A percentile compares a stretch with the other conserved stretches of the same genome.
phyloP scores from a whole-genome alignment of 1,140 invertebrate genomes.

The Anthonomus grandis region DNA sequence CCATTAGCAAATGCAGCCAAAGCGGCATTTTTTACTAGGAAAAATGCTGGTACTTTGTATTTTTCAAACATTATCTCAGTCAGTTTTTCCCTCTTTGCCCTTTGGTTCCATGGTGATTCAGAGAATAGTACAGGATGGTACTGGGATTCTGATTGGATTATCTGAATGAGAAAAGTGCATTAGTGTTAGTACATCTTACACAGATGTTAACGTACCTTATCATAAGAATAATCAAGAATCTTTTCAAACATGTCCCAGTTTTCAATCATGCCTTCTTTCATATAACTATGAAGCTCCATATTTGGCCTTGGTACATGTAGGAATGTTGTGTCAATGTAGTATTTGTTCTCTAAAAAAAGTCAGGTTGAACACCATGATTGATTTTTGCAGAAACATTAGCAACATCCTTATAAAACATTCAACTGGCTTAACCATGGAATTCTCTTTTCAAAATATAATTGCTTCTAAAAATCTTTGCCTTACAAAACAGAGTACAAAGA shows the following conservation, averaged over 20 bases:
- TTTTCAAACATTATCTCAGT: constrained; percentile 96
- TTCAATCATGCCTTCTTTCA: constrained; percentile 94
- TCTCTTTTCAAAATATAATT: too few relatives aligned
- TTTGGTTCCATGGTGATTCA: constrained; percentile 88
- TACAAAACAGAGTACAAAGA: too few relatives aligned
- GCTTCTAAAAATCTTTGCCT: too few relatives aligned
- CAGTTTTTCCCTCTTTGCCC: constrained; percentile 83
- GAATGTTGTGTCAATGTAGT: constrained; percentile 82
- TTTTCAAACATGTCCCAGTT: constrained; percentile 97
- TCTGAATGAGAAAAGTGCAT: constrained; percentile 44
- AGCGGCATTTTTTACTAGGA: constrained; percentile 92
- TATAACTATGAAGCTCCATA: constrained; percentile 82
- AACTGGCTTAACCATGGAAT: too few relatives aligned
- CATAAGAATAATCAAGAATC: constrained; percentile 84
- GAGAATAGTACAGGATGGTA: constrained; percentile 92
- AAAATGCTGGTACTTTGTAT: constrained; percentile 94
- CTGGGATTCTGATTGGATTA: constrained; percentile 80
- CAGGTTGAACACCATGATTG: too few relatives aligned
- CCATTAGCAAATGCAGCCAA: constrained; percentile 93
- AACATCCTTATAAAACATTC: too few relatives aligned
- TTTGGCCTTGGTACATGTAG: constrained; percentile 85
- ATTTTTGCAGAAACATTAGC: too few relatives aligned
- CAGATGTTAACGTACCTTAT: constrained; percentile 56
- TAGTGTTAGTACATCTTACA: constrained; percentile 5
- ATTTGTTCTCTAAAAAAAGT: constrained; percentile 60